Conservation (phyloP, 2,888 invertebrate genomes). For the Chesias legatella region DNA sequence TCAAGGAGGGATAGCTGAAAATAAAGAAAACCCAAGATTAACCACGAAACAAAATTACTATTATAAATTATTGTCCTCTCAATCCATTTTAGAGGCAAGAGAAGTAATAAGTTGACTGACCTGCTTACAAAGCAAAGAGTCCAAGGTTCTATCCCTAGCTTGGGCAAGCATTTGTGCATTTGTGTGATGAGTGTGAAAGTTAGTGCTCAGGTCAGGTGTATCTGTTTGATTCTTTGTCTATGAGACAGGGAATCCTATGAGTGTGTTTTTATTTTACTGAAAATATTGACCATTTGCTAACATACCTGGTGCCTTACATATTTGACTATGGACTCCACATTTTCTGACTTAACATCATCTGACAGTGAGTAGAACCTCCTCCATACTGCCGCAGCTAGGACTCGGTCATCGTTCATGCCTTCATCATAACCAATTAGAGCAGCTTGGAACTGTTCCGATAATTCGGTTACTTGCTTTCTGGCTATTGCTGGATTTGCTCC, state of each 20-base stretch:
- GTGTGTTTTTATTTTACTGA: background rate
- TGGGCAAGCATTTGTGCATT: too few species aligned
- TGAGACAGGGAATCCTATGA: too few species aligned
- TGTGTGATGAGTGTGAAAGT: too few species aligned
- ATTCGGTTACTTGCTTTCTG: slow-evolving; percentile 81
- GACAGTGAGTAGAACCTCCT: slow-evolving; percentile 86
- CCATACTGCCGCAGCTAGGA: slow-evolving; percentile 92
- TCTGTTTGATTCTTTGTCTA: too few species aligned
- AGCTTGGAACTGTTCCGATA: slow-evolving; percentile 91
- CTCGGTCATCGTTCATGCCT: slow-evolving; percentile 88
- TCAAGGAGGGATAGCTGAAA: slow-evolving; percentile 80
- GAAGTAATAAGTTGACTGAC: too few species aligned
- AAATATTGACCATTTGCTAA: slow-evolving; percentile 2
- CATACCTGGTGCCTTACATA: slow-evolving; percentile 89
- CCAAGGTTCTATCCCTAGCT: too few species aligned
- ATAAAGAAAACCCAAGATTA: slow-evolving; percentile 12
- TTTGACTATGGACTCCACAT: slow-evolving; percentile 85
- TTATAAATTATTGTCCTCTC: too few species aligned
- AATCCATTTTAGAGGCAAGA: too few species aligned
- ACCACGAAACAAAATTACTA: too few species aligned
- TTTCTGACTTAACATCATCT: slow-evolving; percentile 82
- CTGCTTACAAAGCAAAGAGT: too few species aligned
- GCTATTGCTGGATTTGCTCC: slow-evolving; percentile 82
- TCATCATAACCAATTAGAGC: slow-evolving; percentile 92
- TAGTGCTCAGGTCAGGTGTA: too few species aligned